Evolutionary conservation across 2,888 invertebrate species (phyloP).

Genomic region (Hetaerina titia): DNA sequence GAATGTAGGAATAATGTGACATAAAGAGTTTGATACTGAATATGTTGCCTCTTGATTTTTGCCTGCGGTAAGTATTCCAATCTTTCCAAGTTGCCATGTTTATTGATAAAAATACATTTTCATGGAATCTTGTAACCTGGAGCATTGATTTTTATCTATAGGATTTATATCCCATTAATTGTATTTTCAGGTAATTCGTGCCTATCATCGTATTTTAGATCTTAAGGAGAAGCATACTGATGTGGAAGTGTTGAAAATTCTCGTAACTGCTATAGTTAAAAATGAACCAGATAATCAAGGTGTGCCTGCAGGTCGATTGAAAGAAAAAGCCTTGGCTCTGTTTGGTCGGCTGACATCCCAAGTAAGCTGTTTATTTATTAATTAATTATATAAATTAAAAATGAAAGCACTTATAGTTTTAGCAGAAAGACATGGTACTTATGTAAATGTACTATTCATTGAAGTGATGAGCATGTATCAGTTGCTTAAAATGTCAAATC

Average conservation of each 20-base stretch:
- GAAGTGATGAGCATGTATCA: neutral
- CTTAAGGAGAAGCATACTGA: constrained; percentile 90
- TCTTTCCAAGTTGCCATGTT: too few relatives aligned
- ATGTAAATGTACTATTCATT: neutral
- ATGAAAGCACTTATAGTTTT: neutral
- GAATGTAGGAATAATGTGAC: too few relatives aligned
- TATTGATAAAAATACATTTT: too few relatives aligned
- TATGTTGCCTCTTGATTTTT: too few relatives aligned
- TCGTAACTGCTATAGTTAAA: constrained; percentile 85
- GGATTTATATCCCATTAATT: neutral
- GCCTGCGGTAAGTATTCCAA: too few relatives aligned
- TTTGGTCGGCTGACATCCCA: constrained; percentile 86
- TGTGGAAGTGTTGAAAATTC: constrained; percentile 85
- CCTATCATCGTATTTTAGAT: constrained; percentile 92
- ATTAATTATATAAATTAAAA: neutral
- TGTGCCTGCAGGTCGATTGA: constrained; percentile 78
- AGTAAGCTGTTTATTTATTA: constrained; percentile 73
- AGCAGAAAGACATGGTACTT: neutral
- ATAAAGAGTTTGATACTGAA: too few relatives aligned
- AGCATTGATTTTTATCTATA: too few relatives aligned
- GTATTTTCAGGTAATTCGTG: constrained; percentile 82
- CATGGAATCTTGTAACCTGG: too few relatives aligned
- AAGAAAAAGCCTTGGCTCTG: constrained; percentile 82
- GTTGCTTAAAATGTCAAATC: too few relatives aligned
- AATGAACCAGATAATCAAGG: constrained; percentile 82